Base-by-base conservation (phyloP, 2,888 invertebrate genomes). In the Lobophora halterata region DNA sequence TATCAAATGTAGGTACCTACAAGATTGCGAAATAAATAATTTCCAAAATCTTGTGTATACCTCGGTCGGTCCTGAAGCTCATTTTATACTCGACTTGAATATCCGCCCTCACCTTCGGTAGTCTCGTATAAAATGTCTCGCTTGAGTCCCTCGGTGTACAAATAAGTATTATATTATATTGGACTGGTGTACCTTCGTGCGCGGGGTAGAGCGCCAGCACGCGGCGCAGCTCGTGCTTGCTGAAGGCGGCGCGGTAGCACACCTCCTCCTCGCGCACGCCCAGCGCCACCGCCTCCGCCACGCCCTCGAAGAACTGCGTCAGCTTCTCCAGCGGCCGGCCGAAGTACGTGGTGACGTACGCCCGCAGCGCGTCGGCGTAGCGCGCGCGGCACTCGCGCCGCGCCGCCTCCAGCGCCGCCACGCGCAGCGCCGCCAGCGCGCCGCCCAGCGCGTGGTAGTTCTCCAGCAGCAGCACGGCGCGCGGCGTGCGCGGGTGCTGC, bases 251-350 rank as follows among this genome's bases (percentile, higher is more conserved):
- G 87, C 99, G 98, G 88, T 97, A 99, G 69, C 98, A 96, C 35
- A 99, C 96, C 89, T 99, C 99, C 21, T 97, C 96, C 70, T 96
- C 96, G 74, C 97, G 97, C 28, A 97, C 97, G 34, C 99, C 99
- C 65, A 94, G 93, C 33, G 95, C 94, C 46, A 99, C 97, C 72
- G 95, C 95, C 48, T 93, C 93, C 80, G 97, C 93, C 34, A 99
- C 97, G 29, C 98, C 97, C 79, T 99, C 99, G 73, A 99, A 98
- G 88, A 99, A 99, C 57, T 92, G 91, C 94, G 97, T 77, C 13
- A 85, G 73, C 55, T 71, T 70, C 68, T 85, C 86, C 6, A 86
- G 77, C 66, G 86, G 86, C 1, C 97, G 89, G 13, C 99, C 98
- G 87, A 99, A 97, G 83, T 97, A 96, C 65, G 95, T 93, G 45